Percentiles rank a stretch among this genome's conserved stretches.
phyloP scores from a whole-genome alignment of 2,888 invertebrate species.

The Gandaritis pyraliata region DNA sequence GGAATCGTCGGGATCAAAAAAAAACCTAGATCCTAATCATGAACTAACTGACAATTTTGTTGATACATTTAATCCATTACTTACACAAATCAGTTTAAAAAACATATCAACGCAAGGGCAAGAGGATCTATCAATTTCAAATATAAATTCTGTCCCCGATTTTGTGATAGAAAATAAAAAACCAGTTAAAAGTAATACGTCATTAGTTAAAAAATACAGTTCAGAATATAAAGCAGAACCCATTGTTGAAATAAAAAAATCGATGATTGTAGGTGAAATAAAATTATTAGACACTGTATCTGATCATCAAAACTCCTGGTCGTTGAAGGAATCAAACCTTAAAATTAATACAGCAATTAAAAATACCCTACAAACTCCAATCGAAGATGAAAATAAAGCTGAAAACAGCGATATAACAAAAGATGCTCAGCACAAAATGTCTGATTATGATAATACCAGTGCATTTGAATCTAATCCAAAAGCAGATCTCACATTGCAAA shows the following conservation, averaged over 20 bases:
- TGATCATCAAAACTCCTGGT: neutral
- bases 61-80: neutral
- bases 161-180: neutral
- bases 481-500: neutral
- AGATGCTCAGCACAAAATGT: conserved; percentile 2
- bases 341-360: neutral
- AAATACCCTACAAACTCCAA: neutral
- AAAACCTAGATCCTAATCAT: neutral
- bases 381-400: conserved; percentile 4
- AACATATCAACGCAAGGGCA: neutral
- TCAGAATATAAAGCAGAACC: neutral
- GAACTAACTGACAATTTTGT: neutral
- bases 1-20: neutral
- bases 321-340: neutral
- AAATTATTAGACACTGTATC: neutral
- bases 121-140: too few species aligned
- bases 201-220: neutral
- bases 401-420: conserved; percentile 1
- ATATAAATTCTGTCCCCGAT: neutral
- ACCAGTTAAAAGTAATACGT: neutral
- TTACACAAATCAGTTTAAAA: neutral
- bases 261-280: neutral
- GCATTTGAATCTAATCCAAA: neutral
- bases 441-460: neutral
- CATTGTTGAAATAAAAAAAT: neutral